Conservation (phyloP, 2,797 vertebrate species). For the Enteromius trimaculatus region DNA sequence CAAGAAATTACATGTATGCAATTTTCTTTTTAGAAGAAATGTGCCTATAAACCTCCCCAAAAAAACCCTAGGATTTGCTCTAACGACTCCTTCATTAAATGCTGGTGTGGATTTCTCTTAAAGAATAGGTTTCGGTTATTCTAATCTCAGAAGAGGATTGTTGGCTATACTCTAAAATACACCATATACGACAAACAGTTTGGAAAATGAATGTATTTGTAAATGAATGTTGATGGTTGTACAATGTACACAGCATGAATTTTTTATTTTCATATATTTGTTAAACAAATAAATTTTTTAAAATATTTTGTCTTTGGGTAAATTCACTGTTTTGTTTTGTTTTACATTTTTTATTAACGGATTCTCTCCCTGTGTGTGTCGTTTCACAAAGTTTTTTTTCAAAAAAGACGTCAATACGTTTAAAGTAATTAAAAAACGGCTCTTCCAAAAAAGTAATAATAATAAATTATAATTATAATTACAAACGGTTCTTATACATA, state of each 20-base stretch:
- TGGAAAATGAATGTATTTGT: no score
- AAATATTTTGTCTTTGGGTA: background rate
- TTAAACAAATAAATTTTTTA: background rate
- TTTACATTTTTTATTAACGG: background rate
- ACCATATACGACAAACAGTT: background rate
- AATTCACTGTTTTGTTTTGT: background rate
- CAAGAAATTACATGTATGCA: background rate
- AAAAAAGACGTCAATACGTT: no score
- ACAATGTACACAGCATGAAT: slow-evolving; percentile 1
- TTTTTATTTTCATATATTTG: background rate
- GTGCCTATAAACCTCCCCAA: accelerated
- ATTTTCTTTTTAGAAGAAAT: background rate
- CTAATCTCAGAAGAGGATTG: background rate
- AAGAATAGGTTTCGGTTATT: background rate
- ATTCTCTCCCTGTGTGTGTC: background rate
- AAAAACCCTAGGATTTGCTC: accelerated
- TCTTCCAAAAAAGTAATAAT: no score
- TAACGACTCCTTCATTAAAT: background rate
- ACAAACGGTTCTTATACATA: background rate
- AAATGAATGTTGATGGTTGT: background rate
- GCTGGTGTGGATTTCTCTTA: slow-evolving; percentile 42
- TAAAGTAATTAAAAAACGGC: no score
- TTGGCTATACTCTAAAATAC: background rate
- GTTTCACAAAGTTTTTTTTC: background rate
- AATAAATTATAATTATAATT: no score